phyloP scores from a whole-genome alignment of 2,797 vertebrate species.

The Taeniopygia guttata region DNA sequence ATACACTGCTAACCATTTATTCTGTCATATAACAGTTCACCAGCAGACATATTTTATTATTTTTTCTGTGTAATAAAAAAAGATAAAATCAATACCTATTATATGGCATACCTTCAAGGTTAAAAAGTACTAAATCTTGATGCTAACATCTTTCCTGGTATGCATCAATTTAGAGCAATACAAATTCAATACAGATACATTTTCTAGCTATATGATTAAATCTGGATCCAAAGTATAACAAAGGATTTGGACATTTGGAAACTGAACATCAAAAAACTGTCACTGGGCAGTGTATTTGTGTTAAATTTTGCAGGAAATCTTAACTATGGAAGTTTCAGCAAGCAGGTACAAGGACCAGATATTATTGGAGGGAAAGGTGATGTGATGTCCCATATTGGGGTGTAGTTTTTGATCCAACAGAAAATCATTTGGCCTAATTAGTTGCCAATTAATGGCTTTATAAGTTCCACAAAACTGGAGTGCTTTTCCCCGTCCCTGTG shows the following conservation, averaged over 20 bases:
- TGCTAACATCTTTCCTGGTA: slow-evolving; percentile 47
- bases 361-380: not conserved
- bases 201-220: slow-evolving; percentile 4
- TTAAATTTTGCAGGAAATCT: not conserved
- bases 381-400: not conserved
- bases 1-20: slow-evolving; percentile 56
- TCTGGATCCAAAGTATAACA: not conserved
- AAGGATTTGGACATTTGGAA: not conserved
- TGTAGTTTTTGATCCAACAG: slow-evolving; percentile 17
- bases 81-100: slow-evolving; percentile 70
- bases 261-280: not conserved
- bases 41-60: slow-evolving; percentile 53
- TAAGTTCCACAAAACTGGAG: slow-evolving; percentile 54
- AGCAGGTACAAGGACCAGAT: not conserved
- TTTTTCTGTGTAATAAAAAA: slow-evolving; percentile 61
- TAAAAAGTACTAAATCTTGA: slow-evolving; percentile 67
- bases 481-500: slow-evolving; percentile 41
- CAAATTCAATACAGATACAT: slow-evolving; percentile 39
- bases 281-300: not conserved
- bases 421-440: slow-evolving; percentile 50
- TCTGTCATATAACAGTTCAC: slow-evolving; percentile 41
- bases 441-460: slow-evolving; percentile 60
- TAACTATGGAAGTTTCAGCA: not conserved
- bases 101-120: slow-evolving; percentile 65
- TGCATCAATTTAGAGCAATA: slow-evolving; percentile 50